Percentiles rank a stretch among this genome's conserved stretches.
phyloP scores from a whole-genome alignment of 2,797 vertebrate genomes.

The Crypturellus tataupa region DNA sequence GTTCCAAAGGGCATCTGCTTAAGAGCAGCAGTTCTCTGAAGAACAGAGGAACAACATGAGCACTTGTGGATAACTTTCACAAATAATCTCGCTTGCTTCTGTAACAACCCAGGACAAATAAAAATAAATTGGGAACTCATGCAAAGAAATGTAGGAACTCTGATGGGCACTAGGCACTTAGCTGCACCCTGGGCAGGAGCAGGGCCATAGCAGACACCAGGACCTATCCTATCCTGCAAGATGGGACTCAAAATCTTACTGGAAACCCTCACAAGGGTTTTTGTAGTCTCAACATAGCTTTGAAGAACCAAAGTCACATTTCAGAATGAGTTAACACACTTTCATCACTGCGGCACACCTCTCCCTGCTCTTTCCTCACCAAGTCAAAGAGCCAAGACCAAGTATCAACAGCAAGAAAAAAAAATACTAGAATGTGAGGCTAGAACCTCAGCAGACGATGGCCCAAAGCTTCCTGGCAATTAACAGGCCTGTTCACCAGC shows the following conservation, averaged over 20 bases:
- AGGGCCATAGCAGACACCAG: neutral
- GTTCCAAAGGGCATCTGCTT: neutral
- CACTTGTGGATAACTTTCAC: neutral
- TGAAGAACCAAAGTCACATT: neutral
- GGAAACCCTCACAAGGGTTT: neutral
- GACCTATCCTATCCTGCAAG: neutral
- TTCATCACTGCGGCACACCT: neutral
- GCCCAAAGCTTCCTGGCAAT: slow-evolving; percentile 11
- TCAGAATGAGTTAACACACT: neutral
- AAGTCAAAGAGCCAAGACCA: slow-evolving; percentile 27
- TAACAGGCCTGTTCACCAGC: neutral
- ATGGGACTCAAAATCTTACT: neutral
- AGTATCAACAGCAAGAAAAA: slow-evolving; percentile 26
- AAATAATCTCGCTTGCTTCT: neutral
- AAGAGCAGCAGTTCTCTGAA: neutral
- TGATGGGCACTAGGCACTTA: neutral
- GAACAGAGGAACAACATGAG: neutral
- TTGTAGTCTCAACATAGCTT: neutral
- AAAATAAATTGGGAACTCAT: neutral
- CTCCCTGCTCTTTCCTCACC: neutral
- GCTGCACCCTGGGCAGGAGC: neutral
- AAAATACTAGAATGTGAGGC: slow-evolving; percentile 14
- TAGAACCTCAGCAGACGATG: slow-evolving; percentile 1
- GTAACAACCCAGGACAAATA: neutral
- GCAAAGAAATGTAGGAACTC: neutral